phyloP scores from a whole-genome alignment of 2,113 vertebrate species.

The Saimiri boliviensis region DNA sequence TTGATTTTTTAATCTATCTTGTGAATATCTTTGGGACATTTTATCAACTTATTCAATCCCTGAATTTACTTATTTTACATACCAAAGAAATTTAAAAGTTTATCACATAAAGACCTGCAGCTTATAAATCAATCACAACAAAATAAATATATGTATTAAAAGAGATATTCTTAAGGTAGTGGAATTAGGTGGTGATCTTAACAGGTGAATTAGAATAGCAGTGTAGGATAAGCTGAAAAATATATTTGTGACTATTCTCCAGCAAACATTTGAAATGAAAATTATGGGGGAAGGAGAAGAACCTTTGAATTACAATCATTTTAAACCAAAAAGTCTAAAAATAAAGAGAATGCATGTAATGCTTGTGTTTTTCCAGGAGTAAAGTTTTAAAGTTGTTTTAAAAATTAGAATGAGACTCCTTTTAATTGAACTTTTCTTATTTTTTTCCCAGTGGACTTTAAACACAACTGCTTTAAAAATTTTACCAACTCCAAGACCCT shows the following conservation, averaged over 20 bases:
- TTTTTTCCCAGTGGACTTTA: not conserved
- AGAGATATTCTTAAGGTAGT: not conserved
- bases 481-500: not conserved
- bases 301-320: constrained; percentile 43
- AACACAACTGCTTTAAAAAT: constrained; percentile 20
- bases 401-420: not conserved
- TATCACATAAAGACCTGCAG: not conserved
- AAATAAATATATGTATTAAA: not conserved
- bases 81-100: not conserved
- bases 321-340: constrained; percentile 26
- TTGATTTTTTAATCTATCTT: not conserved
- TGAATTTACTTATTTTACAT: not conserved
- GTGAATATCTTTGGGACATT: constrained; percentile 5
- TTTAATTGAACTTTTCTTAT: not conserved
- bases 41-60: not conserved
- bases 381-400: constrained; percentile 54
- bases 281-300: not conserved
- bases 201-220: not conserved
- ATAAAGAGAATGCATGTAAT: not conserved
- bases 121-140: not conserved
- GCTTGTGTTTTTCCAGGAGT: not conserved
- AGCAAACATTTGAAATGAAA: not conserved
- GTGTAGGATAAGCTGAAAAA: constrained; percentile 4
- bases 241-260: not conserved
- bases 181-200: not conserved